Evolutionary conservation across 2,888 invertebrate species (phyloP), one percentile per base, ranked within the genome.

Genomic region (Hydrotaea diabolus): DNA sequence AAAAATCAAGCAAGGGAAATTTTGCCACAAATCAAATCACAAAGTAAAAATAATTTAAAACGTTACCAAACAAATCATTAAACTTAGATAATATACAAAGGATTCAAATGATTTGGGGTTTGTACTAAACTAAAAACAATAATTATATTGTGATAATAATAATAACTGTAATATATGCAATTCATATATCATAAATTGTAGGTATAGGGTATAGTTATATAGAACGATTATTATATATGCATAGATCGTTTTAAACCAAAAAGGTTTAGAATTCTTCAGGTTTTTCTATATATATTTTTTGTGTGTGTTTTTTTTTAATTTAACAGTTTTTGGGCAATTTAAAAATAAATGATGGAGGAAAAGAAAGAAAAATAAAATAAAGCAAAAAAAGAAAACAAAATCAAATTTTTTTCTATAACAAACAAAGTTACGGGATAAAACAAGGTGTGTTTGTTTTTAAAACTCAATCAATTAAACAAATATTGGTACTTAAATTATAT

Each of bases 341-440:
- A 85, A 84, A 85, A 79, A 77, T 71, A 64, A 71, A 49, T 46
- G 15, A n/a, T 76, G 66, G 49, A 80, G 59, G 57, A 77, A 71
- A 43, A 74, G 66, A 72, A 66, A 39, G 11, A 9, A 8, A 23
- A 75, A 80, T 77, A 43, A 78, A 62, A 77, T 74, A 79, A 69
- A 69, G 69, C 69, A 46, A 43, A 69, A 69, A 80, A 77, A 82
- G 79, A 82, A 81, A 85, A 85, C 85, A 85, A 85, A 85, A 85
- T 85, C 85, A 85, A 85, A 85, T 85, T 85, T 85, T 82, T 64
- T 59, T n/a, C n/a, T n/a, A 31, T 77, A 80, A 64, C 39, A 80
- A 69, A 82, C 39, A 82, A 84, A 66, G 2, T 74, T 49, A 72
- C 31, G 31, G 31, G 31, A 31, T 31, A 7, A 39, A 39, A 39